Evolutionary conservation across 1,140 invertebrate genomes (phyloP).

Genomic region (Camponotus pennsylvanicus): DNA sequence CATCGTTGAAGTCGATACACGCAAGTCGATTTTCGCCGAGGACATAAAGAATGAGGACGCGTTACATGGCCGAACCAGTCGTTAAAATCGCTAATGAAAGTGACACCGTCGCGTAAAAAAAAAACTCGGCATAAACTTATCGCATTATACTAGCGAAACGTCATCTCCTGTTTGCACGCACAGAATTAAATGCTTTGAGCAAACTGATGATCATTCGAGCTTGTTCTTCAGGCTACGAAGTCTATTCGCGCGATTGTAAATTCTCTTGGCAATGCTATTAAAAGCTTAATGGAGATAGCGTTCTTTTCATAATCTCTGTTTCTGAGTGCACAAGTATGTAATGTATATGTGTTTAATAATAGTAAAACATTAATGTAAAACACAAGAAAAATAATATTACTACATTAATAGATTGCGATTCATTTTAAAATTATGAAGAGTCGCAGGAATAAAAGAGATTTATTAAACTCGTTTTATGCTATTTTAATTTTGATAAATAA

Average conservation of each 20-base stretch:
- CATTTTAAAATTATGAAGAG: background rate
- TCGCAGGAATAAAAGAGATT: background rate
- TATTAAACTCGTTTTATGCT: background rate
- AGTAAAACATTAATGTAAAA: conserved; percentile 8
- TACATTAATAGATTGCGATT: background rate
- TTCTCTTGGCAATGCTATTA: conserved; percentile 37
- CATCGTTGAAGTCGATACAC: background rate
- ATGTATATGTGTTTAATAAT: conserved; percentile 15
- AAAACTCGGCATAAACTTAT: conserved; percentile 38
- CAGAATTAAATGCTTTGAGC: conserved; percentile 43
- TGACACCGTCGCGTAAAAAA: conserved; percentile 13
- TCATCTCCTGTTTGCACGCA: conserved; percentile 24
- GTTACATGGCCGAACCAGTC: conserved; percentile 50
- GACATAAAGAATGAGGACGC: conserved; percentile 50
- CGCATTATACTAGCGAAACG: conserved; percentile 35
- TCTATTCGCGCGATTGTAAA: conserved; percentile 50
- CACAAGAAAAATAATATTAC: background rate
- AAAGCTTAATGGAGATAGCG: conserved; percentile 31
- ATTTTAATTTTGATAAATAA: conserved; percentile 3
- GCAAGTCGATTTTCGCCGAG: conserved; percentile 8
- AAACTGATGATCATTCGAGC: conserved; percentile 43
- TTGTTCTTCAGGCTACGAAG: conserved; percentile 27
- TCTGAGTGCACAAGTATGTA: conserved; percentile 3
- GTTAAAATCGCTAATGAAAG: conserved; percentile 63
- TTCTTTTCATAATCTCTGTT: conserved; percentile 2